Evolutionary conservation across 2,797 vertebrate species (phyloP).

Genomic region (Vireo griseus): DNA sequence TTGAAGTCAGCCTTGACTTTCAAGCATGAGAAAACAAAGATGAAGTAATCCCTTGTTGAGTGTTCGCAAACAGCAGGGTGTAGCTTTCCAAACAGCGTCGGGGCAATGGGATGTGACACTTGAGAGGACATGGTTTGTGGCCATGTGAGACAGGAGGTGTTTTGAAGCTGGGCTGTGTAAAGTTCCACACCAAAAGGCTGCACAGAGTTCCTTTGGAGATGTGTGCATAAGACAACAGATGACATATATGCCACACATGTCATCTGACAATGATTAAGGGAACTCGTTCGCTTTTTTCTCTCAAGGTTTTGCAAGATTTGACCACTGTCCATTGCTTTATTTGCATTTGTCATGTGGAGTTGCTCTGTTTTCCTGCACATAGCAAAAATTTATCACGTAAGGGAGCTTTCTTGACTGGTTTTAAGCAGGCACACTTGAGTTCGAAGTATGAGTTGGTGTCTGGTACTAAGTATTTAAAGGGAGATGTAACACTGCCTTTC

Average conservation of each 20-base stretch:
- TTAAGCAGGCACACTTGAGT: background rate
- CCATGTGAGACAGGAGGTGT: background rate
- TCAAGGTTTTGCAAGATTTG: background rate
- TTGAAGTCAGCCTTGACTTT: conserved; percentile 24
- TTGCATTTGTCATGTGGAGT: background rate
- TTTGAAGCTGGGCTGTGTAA: background rate
- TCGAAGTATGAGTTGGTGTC: background rate
- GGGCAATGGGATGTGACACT: background rate
- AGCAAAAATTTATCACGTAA: background rate
- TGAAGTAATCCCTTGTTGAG: background rate
- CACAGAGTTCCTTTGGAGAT: background rate
- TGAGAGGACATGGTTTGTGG: background rate
- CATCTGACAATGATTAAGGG: background rate
- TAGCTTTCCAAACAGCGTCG: background rate
- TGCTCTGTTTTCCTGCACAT: background rate
- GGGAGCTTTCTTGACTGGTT: background rate
- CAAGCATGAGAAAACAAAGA: conserved; percentile 3
- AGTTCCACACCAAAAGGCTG: background rate
- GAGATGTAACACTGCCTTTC: background rate
- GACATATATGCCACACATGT: background rate
- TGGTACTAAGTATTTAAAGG: background rate
- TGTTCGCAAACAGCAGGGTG: background rate
- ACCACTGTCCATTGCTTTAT: background rate
- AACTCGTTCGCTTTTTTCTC: background rate
- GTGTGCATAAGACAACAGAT: background rate